These are phyloP conservation scores for Pontoporia blainvillei DNA, from an alignment of 2,113 vertebrate genomes.

Conservation along the genomic window DNA sequence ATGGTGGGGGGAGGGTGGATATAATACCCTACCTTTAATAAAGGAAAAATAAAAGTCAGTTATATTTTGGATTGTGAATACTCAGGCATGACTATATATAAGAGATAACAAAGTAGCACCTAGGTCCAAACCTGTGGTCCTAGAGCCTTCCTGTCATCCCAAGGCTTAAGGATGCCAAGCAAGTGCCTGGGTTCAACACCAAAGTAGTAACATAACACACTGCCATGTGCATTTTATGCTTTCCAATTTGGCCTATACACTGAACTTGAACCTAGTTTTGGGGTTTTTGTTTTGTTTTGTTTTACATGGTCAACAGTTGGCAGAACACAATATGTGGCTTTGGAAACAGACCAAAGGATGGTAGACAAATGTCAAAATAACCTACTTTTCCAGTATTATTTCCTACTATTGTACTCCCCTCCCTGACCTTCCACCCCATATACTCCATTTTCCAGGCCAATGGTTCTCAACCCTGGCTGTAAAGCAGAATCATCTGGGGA, in stretches of 20 bases:
- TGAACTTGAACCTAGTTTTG: background rate
- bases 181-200: background rate
- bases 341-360: conserved; percentile 35
- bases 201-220: background rate
- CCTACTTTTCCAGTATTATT: background rate
- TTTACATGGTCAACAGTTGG: background rate
- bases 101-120: background rate
- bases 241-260: background rate
- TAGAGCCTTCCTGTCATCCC: background rate
- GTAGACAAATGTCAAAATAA: background rate
- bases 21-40: background rate
- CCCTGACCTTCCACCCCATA: background rate
- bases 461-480: background rate
- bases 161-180: background rate
- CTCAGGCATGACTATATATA: background rate
- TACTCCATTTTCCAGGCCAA: background rate
- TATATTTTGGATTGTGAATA: background rate
- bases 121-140: background rate
- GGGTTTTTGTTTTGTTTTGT: background rate
- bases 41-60: conserved; percentile 33
- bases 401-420: background rate
- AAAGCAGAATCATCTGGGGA: background rate
- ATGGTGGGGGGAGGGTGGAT: background rate
- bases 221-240: background rate
- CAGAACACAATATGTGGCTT: background rate